These are phyloP conservation scores for Phoenicopterus ruber DNA, from an alignment of 2,113 vertebrate genomes.

Conservation along the genomic window DNA sequence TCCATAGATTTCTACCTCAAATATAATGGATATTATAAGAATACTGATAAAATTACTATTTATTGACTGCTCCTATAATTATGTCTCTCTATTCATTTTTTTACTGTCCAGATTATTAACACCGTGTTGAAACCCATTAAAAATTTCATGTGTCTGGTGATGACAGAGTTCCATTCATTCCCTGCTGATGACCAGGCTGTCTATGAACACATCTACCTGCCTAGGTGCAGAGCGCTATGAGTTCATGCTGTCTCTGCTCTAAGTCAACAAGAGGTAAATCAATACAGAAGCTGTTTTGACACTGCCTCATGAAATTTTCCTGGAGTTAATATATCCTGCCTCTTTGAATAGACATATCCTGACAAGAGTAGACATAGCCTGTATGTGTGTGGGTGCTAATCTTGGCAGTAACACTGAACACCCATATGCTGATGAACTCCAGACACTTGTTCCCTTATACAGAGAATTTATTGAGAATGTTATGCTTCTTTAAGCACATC, in stretches of 20 bases:
- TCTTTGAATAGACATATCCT: constrained; percentile 30
- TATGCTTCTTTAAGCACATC: not conserved
- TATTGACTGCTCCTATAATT: not conserved
- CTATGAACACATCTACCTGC: constrained; percentile 3
- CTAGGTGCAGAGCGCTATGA: not conserved
- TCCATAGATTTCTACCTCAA: not conserved
- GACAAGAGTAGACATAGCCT: constrained; percentile 3
- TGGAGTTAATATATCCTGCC: constrained; percentile 32
- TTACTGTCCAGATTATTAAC: not conserved
- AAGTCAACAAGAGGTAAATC: constrained; percentile 47
- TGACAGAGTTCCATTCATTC: not conserved
- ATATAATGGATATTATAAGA: not conserved
- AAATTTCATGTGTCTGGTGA: not conserved
- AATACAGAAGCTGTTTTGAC: constrained; percentile 32
- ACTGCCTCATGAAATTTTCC: constrained; percentile 24
- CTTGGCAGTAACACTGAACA: constrained; percentile 25
- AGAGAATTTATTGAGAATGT: not conserved
- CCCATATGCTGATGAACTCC: constrained; percentile 20
- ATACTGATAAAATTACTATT: not conserved
- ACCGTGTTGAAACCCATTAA: not conserved
- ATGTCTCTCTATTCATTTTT: not conserved
- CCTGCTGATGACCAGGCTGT: not conserved
- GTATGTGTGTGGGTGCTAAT: not conserved
- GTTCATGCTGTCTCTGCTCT: not conserved
- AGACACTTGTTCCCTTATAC: constrained; percentile 3